phyloP scores from a whole-genome alignment of 2,888 invertebrate genomes.

The Synanthedon andrenaeformis region DNA sequence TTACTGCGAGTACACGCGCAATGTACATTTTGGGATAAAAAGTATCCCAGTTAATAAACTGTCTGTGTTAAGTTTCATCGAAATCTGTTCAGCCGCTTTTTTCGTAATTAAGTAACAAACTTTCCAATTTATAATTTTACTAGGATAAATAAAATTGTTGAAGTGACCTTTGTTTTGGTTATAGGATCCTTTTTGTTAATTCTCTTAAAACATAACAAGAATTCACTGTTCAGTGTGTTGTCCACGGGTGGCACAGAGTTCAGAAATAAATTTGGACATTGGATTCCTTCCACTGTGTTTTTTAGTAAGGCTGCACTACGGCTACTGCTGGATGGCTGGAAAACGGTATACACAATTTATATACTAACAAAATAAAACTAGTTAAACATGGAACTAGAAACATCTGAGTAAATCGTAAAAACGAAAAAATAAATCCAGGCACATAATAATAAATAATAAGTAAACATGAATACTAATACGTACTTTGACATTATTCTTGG shows the following conservation, averaged over 20 bases:
- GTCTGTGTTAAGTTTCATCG: neutral
- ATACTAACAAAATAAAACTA: neutral
- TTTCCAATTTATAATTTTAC: neutral
- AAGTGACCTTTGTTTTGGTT: constrained; percentile 85
- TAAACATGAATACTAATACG: neutral
- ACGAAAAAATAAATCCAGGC: neutral
- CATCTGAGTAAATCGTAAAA: constrained; percentile 1
- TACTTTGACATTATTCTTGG: neutral
- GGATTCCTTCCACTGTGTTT: constrained; percentile 33
- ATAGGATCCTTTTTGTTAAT: constrained; percentile 90
- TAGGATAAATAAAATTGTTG: neutral
- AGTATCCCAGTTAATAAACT: too few species aligned
- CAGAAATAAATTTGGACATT: constrained; percentile 34
- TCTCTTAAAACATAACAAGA: constrained; percentile 85
- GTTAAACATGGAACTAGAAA: too few species aligned
- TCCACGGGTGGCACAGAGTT: constrained; percentile 66
- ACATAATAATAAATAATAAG: neutral
- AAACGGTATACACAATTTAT: neutral
- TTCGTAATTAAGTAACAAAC: neutral
- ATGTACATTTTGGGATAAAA: too few species aligned
- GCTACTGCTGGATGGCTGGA: constrained; percentile 90
- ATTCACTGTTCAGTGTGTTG: constrained; percentile 78
- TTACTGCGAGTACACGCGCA: too few species aligned
- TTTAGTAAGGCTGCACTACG: constrained; percentile 87
- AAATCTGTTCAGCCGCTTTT: neutral